phyloP scores from a whole-genome alignment of 2,888 invertebrate genomes.

The Lymantria dispar region DNA sequence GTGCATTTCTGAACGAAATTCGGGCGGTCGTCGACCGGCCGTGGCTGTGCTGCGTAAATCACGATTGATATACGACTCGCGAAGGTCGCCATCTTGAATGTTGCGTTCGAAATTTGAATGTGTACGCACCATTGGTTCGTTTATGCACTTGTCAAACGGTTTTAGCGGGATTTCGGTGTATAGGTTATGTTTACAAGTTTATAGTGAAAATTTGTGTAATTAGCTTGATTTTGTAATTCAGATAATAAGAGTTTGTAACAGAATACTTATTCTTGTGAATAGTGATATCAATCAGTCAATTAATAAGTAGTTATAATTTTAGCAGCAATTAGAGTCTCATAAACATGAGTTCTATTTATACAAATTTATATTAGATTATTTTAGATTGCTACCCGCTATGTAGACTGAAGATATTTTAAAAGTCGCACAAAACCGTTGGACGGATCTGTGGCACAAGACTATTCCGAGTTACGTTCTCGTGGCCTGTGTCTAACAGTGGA shows the following conservation, averaged over 20 bases:
- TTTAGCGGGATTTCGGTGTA: slow-evolving; percentile 38
- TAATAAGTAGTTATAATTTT: too few species aligned
- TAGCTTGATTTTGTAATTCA: slow-evolving; percentile 28
- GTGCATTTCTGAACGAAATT: slow-evolving; percentile 81
- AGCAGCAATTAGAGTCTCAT: too few species aligned
- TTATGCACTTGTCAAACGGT: slow-evolving; percentile 51
- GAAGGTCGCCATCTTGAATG: slow-evolving; percentile 80
- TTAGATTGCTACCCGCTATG: too few species aligned
- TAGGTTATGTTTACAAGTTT: slow-evolving; percentile 33
- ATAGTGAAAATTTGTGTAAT: slow-evolving; percentile 21
- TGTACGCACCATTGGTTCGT: slow-evolving; percentile 62
- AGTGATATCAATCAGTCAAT: too few species aligned
- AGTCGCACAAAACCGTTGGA: too few species aligned
- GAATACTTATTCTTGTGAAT: slow-evolving; percentile 7
- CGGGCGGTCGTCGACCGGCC: slow-evolving; percentile 79
- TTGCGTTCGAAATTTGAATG: slow-evolving; percentile 77
- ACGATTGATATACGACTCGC: slow-evolving; percentile 76
- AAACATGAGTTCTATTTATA: too few species aligned
- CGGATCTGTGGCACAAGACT: too few species aligned
- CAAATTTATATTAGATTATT: too few species aligned
- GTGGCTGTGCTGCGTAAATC: slow-evolving; percentile 72
- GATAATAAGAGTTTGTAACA: slow-evolving; percentile 22
- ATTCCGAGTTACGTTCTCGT: too few species aligned
- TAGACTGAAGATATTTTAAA: too few species aligned
- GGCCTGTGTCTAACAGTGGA: too few species aligned